Evolutionary conservation across 2,888 invertebrate genomes (phyloP), one percentile per base, ranked within the genome.

Genomic region (Salticus scenicus): DNA sequence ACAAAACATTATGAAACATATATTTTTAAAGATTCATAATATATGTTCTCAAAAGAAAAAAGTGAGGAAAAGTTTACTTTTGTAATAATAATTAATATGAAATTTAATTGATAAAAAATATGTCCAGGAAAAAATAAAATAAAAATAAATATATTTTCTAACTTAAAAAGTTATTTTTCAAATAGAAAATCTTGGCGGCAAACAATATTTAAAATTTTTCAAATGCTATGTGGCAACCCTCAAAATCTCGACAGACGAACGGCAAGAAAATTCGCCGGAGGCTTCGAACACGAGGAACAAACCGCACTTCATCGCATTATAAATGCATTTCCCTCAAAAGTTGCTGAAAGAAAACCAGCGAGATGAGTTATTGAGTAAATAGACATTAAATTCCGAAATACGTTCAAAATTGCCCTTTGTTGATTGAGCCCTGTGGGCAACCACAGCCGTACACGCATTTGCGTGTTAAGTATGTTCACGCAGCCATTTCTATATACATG

Each of bases 331-430:
- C 69, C 33, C 66, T 2, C 47, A 24, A 57, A 57, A n/a, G 57
- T 28, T n/a, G 67, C 37, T 20, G 51, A 84, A 84, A 77, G 77
- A 84, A 84, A 73, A 33, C 27, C 83, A 57, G 20, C 20, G 57
- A 57, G 83, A 73, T 77, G 83, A 84, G 77, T 84, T 77, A 84
- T 77, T 84, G 83, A 77, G 77, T 73, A 77, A 84, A 84, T 84
- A 84, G 83, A 84, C 83, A 84, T 84, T 84, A 84, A 84, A 84
- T 84, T 84, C 83, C 83, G 63, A 72, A 84, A 84, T 84, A 77
- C 83, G 83, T 77, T 77, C 66, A 73, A 77, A 84, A 84, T 84
- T 84, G 83, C 76, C 83, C 83, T 72, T 72, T 84, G 83, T 84
- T 84, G 83, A 84, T 84, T 84, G 83, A 72, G 77, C 69, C 83